Base-by-base conservation (phyloP, 2,113 vertebrate species). In the Setophaga coronata region DNA sequence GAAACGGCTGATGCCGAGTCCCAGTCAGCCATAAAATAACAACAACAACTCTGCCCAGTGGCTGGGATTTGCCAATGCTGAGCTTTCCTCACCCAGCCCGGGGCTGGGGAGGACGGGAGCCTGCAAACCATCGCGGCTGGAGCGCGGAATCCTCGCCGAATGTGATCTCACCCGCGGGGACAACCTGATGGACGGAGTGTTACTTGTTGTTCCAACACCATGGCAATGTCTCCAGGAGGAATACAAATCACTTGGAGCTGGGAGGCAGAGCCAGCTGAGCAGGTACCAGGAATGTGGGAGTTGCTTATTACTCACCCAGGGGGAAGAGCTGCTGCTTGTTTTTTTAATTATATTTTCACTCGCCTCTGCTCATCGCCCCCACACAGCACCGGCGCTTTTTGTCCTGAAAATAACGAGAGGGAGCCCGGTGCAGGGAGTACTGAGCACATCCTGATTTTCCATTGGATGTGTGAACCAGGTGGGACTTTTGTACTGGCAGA, bases 151-250 rank as follows among this genome's bases (percentile, higher is more conserved):
- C 85, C 88, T 73, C 53, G 76, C 76, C 43, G 92, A 91, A 82
- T 10, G 38, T 73, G 80, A 97, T 95, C 82, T 67, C 73, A 69
- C 96, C 95, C 96, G 12, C 0, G 90, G 94, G 96, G 91, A 56
- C 71, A 28, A n/a, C 43, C 81, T 47, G 76, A 89, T 71, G 89
- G 24, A 87, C 91, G 9, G 88, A 25, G 80, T 36, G 91, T 95
- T 92, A 17, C 91, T 93, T 93, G 94, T 94, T 96, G 92, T 93
- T 95, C 96, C 88, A 78, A 87, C 93, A 71, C 92, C 82, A 90
- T 82, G 92, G 92, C 76, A 40, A 94, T 87, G 92, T 73, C 85
- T 94, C 91, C 94, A 48, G 79, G 3, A 95, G 94, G 92, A 90
- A 92, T 31, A 87, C 88, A 89, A 92, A 96, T 91, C 90, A 84